Base-by-base conservation (phyloP, 2,888 invertebrate genomes). In the Rhamphomyia laevipes region DNA sequence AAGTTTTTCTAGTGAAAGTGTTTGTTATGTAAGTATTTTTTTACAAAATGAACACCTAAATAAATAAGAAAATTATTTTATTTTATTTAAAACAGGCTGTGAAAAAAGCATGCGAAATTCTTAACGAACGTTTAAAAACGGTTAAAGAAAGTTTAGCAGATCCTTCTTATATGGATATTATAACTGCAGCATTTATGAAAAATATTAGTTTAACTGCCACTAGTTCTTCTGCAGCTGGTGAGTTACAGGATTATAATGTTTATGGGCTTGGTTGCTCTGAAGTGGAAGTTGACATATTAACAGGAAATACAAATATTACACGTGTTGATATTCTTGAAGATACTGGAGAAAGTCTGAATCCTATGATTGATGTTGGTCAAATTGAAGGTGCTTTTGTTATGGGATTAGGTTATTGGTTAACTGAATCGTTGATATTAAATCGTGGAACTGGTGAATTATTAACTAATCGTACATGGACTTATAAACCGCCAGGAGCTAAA, bases 381-480 rank as follows among this genome's bases (percentile, higher is more conserved):
- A 78, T 84, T 13, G 85, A 86, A 68, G 89, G 89, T 1, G 85
- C 85, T 0, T 86, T 86, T 56, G 70, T 84, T 0, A 86, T 86
- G 85, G 86, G 75, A 35, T 67, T 75, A 10, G 91, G 91, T 2
- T 85, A 83, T 58, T 86, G 81, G 77, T 82, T 85, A 1, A 77
- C 75, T 1, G 90, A 91, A 61, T 78, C 84, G 55, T 62, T 84
- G 17, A 67, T 81, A 1, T 82, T 77, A 51, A 79, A 84, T 55
- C 68, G 74, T 4, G 62, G 71, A 10, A 80, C 77, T 5, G 90
- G 88, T 1, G 73, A 76, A 56, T 64, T 86, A 4, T 71, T 84
- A 7, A 87, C 87, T 1, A 78, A 82, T 58, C 76, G 86, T 45
- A 88, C 89, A 3, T 91, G 89, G 90, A 84, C 77, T 45, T 87